Evolutionary conservation across 2,888 invertebrate genomes (phyloP).

Genomic region (Crocallis elinguaria): DNA sequence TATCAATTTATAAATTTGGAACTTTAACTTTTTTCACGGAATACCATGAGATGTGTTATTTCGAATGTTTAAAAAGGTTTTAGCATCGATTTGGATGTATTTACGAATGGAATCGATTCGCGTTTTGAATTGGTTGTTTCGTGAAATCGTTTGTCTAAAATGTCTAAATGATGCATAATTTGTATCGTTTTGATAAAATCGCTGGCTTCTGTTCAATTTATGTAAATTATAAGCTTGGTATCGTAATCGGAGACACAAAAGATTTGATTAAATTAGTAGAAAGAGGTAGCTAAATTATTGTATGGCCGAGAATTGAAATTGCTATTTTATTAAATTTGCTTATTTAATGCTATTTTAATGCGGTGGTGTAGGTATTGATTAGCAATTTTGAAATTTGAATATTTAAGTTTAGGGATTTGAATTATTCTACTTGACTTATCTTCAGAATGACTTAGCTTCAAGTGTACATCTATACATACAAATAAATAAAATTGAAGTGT

Average conservation of each 20-base stretch:
- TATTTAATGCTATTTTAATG: too few species aligned
- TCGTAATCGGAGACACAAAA: neutral
- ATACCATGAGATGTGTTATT: slow-evolving; percentile 48
- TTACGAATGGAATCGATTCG: slow-evolving; percentile 19
- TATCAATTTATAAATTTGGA: slow-evolving; percentile 61
- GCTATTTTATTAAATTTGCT: too few species aligned
- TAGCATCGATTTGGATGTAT: slow-evolving; percentile 25
- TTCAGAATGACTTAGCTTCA: too few species aligned
- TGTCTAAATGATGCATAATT: slow-evolving; percentile 47
- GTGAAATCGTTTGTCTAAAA: slow-evolving; percentile 47
- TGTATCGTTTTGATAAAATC: slow-evolving; percentile 49
- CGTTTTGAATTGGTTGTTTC: slow-evolving; percentile 41
- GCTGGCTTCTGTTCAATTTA: slow-evolving; percentile 58
- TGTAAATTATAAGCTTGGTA: slow-evolving; percentile 27
- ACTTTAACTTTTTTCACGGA: slow-evolving; percentile 45
- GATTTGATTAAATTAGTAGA: neutral
- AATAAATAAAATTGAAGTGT: too few species aligned
- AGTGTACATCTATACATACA: too few species aligned
- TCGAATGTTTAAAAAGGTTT: slow-evolving; percentile 29
- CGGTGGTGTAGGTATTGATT: too few species aligned
- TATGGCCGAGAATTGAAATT: too few species aligned
- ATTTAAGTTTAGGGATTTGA: too few species aligned
- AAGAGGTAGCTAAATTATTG: too few species aligned
- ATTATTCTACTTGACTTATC: too few species aligned
- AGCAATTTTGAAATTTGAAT: too few species aligned